These are phyloP conservation scores for Philereme vetulata DNA, from an alignment of 2,888 invertebrate species.

Conservation along the genomic window DNA sequence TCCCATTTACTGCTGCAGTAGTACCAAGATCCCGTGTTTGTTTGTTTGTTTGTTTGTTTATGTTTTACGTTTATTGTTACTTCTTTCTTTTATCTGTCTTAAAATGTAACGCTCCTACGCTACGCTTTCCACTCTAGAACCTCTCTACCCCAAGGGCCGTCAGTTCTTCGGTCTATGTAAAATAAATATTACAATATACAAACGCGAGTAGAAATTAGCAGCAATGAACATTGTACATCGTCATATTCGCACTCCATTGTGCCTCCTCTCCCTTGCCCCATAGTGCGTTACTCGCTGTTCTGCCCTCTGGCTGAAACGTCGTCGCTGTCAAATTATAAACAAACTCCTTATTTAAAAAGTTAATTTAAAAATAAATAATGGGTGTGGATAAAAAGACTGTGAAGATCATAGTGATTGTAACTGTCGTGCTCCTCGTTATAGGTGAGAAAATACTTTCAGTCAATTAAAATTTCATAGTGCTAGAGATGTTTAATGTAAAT, in stretches of 20 bases:
- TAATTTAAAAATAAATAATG: conserved; percentile 48
- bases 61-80: too few species aligned
- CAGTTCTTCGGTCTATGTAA: too few species aligned
- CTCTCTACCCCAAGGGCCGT: too few species aligned
- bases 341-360: background rate
- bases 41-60: too few species aligned
- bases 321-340: conserved; percentile 1
- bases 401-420: conserved; percentile 67
- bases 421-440: conserved; percentile 60
- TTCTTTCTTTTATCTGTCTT: too few species aligned
- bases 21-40: too few species aligned
- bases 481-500: background rate
- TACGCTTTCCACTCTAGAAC: too few species aligned
- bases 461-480: background rate
- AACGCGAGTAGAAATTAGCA: conserved; percentile 16
- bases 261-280: conserved; percentile 4
- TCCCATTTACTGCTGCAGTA: too few species aligned
- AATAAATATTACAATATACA: too few species aligned
- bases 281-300: conserved; percentile 23
- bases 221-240: conserved; percentile 51
- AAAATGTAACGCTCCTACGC: background rate
- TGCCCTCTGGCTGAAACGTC: conserved; percentile 11
- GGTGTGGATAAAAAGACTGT: conserved; percentile 71
- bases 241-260: conserved; percentile 20
- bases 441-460: conserved; percentile 54